Evolutionary conservation across 2,797 vertebrate genomes (phyloP).

Genomic region (Crotalus adamanteus): DNA sequence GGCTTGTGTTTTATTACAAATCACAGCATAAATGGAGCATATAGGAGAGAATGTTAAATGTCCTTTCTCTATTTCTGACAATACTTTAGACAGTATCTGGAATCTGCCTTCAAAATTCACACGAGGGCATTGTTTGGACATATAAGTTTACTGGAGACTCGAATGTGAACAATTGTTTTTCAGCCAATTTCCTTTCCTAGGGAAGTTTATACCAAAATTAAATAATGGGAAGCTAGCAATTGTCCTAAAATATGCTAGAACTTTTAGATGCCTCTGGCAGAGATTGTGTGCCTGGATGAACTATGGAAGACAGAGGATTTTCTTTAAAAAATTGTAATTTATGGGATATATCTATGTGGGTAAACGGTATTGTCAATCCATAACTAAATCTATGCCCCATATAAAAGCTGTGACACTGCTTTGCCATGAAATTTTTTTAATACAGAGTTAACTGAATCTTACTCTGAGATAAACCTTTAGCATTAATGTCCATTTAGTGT

Average conservation of each 20-base stretch:
- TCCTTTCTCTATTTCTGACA: not conserved
- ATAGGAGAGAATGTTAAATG: not conserved
- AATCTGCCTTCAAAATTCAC: not conserved
- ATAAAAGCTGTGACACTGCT: not conserved
- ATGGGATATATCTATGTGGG: not conserved
- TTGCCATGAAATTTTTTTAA: not conserved
- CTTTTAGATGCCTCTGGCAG: not conserved
- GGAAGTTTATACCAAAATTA: not conserved
- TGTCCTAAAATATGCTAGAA: not conserved
- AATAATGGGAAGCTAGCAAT: not conserved
- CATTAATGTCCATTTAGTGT: not conserved
- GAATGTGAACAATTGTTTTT: not conserved
- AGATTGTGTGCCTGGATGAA: not conserved
- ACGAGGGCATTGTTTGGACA: not conserved
- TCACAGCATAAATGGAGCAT: not conserved
- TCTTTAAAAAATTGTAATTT: not conserved
- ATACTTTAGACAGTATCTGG: not conserved
- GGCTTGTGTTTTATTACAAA: not conserved
- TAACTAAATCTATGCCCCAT: not conserved
- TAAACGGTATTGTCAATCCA: not conserved
- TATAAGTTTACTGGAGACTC: not conserved
- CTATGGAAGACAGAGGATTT: not conserved
- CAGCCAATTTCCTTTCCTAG: not conserved
- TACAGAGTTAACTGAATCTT: not conserved
- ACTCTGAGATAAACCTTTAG: not conserved